These are phyloP conservation scores for Microctonus aethiopoides DNA, from an alignment of 2,888 invertebrate genomes.

Conservation along the genomic window DNA sequence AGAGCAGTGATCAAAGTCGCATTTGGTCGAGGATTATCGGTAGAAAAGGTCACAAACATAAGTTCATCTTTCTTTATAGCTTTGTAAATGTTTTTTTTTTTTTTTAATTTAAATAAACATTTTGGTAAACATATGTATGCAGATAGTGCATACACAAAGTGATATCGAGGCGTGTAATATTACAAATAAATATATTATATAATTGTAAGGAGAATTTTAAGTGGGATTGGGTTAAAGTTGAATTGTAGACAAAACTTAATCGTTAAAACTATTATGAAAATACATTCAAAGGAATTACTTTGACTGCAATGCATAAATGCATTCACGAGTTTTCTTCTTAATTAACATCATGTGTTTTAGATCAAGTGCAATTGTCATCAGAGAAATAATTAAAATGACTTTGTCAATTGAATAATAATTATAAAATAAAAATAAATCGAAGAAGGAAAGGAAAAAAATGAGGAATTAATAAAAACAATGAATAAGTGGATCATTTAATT, in stretches of 20 bases:
- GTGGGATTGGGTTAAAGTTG: conserved; percentile 39
- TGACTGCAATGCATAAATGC: not conserved
- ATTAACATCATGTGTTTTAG: conserved; percentile 14
- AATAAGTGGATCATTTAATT: not conserved
- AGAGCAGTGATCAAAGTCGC: conserved; percentile 16
- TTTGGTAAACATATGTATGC: not conserved
- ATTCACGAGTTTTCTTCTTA: not conserved
- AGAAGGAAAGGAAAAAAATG: not conserved
- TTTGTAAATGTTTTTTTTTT: not conserved
- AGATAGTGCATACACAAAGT: not conserved
- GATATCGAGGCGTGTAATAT: not conserved
- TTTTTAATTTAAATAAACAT: not conserved
- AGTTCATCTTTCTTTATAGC: conserved; percentile 43
- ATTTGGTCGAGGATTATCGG: conserved; percentile 35
- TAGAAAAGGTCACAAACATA: conserved; percentile 49
- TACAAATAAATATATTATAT: not conserved
- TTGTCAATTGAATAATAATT: not conserved
- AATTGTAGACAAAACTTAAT: conserved; percentile 16
- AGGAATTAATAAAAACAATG: not conserved
- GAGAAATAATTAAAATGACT: not conserved
- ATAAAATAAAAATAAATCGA: not conserved
- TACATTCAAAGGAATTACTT: not conserved
- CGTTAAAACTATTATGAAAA: not conserved
- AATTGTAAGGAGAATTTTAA: not conserved
- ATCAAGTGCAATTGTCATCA: conserved; percentile 12